Percentiles rank a stretch among this genome's conserved stretches.
phyloP scores from a whole-genome alignment of 2,888 invertebrate species.

The Mythimna vitellina region DNA sequence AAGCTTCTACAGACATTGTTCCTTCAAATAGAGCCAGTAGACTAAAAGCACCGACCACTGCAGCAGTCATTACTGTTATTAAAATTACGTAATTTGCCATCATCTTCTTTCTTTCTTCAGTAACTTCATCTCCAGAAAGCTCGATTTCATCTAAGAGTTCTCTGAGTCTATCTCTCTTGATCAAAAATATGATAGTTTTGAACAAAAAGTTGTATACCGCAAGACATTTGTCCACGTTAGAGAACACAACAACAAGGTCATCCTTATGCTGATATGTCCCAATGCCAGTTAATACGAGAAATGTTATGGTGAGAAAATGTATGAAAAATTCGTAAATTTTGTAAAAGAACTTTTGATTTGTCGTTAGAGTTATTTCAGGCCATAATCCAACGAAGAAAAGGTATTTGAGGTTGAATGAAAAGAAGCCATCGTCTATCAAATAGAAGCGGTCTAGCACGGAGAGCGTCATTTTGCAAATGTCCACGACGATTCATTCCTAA shows the following conservation, averaged over 20 bases:
- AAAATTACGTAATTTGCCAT: slow-evolving; percentile 73
- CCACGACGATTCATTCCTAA: slow-evolving; percentile 24
- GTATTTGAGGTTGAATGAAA: slow-evolving; percentile 80
- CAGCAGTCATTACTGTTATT: slow-evolving; percentile 66
- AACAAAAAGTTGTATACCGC: slow-evolving; percentile 77
- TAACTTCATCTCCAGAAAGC: slow-evolving; percentile 76
- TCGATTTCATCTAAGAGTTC: slow-evolving; percentile 76
- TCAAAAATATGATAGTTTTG: slow-evolving; percentile 76
- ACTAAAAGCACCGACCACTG: slow-evolving; percentile 70
- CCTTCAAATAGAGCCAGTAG: slow-evolving; percentile 71
- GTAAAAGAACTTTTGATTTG: slow-evolving; percentile 67
- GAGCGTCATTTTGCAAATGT: slow-evolving; percentile 71
- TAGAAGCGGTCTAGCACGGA: slow-evolving; percentile 57
- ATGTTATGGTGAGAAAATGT: slow-evolving; percentile 69
- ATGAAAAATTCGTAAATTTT: slow-evolving; percentile 73
- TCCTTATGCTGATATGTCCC: slow-evolving; percentile 72
- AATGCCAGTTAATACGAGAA: slow-evolving; percentile 72
- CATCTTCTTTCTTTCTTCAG: slow-evolving; percentile 69
- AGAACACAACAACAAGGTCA: slow-evolving; percentile 69
- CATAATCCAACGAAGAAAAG: slow-evolving; percentile 80
- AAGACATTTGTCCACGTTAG: slow-evolving; percentile 78
- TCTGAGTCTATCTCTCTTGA: slow-evolving; percentile 71
- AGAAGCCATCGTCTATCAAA: slow-evolving; percentile 70
- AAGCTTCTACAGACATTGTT: slow-evolving; percentile 79
- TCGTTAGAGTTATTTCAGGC: slow-evolving; percentile 72